phyloP scores from a whole-genome alignment of 2,113 vertebrate genomes.

The Semnornis frantzii region DNA sequence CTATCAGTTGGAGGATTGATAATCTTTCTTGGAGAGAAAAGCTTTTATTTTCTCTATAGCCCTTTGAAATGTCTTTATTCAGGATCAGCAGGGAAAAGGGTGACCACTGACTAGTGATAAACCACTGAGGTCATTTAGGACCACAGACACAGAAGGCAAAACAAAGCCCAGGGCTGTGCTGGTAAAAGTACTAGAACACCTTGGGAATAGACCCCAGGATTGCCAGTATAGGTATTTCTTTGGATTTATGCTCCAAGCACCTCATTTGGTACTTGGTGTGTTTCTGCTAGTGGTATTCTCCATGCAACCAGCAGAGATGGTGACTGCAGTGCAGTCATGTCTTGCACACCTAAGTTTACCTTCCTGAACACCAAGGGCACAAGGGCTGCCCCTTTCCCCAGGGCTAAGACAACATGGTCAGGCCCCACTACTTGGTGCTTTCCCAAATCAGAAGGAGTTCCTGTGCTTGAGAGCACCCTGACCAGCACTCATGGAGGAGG shows the following conservation, averaged over 20 bases:
- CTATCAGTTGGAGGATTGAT: background rate
- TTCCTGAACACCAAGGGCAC: background rate
- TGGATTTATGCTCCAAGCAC: background rate
- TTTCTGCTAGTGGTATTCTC: background rate
- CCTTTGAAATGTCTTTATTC: background rate
- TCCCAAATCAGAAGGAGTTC: background rate
- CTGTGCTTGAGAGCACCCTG: background rate
- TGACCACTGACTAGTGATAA: background rate
- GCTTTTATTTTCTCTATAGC: background rate
- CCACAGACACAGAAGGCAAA: background rate
- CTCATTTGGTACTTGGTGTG: background rate
- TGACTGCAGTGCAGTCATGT: rapidly evolving
- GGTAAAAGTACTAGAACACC: rapidly evolving
- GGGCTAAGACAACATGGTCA: background rate
- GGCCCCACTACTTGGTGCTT: background rate
- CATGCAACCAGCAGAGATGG: background rate
- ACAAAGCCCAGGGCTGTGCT: too few species aligned
- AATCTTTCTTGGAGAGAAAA: background rate
- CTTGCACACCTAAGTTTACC: background rate
- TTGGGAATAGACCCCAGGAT: background rate
- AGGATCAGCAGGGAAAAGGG: background rate
- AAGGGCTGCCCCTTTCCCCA: background rate
- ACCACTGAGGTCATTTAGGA: background rate
- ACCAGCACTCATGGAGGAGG: background rate
- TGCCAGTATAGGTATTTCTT: background rate